Conservation (phyloP, 2,888 invertebrate genomes). For the Thecocarcelia acutangulata region DNA sequence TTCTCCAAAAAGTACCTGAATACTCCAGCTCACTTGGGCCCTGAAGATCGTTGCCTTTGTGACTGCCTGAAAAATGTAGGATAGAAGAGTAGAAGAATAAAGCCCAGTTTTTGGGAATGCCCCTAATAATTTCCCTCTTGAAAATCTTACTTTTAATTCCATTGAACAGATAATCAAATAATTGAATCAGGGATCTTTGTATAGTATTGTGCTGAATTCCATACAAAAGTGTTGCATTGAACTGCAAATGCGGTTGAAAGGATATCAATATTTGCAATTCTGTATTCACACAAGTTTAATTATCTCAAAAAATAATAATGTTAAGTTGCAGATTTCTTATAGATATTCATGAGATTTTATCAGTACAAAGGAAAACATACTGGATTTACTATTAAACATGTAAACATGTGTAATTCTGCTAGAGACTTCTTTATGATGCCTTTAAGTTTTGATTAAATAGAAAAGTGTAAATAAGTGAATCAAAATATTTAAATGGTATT, state of each 20-base stretch:
- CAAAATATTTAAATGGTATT: too few species aligned
- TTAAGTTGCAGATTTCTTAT: background rate
- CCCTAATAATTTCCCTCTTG: too few species aligned
- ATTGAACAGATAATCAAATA: background rate
- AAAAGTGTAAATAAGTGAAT: constrained; percentile 15
- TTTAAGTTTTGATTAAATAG: constrained; percentile 6
- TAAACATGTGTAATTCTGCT: background rate
- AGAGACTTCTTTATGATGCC: background rate
- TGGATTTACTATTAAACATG: too few species aligned
- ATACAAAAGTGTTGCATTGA: constrained; percentile 5
- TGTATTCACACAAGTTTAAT: constrained; percentile 49
- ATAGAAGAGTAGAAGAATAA: too few species aligned
- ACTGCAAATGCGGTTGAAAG: constrained; percentile 46
- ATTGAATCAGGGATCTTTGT: background rate
- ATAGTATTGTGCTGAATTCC: background rate
- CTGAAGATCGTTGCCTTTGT: too few species aligned
- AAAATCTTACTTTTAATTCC: too few species aligned
- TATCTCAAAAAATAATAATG: constrained; percentile 17
- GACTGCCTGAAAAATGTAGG: too few species aligned
- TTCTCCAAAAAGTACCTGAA: too few species aligned
- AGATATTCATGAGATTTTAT: background rate
- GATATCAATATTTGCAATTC: constrained; percentile 62
- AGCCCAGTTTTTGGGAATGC: too few species aligned
- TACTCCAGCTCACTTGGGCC: too few species aligned
- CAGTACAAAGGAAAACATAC: background rate